These are phyloP conservation scores for Acrocera orbiculus DNA, from an alignment of 2,888 invertebrate species.

Conservation along the genomic window DNA sequence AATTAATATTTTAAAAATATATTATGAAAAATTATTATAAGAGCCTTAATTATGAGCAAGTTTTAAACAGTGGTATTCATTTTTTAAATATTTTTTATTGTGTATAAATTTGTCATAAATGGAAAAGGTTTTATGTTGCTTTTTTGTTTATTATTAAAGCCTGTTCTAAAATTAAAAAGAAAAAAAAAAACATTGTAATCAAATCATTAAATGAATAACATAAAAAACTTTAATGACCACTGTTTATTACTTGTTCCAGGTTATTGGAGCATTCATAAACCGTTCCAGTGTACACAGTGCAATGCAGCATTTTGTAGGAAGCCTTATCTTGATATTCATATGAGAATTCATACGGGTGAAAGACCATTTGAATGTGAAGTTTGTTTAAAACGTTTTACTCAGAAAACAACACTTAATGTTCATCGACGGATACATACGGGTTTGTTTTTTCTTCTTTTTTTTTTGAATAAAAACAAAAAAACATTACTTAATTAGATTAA, in stretches of 20 bases:
- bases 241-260: slow-evolving; percentile 19
- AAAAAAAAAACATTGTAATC: not conserved
- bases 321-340: slow-evolving; percentile 37
- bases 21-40: too few species aligned
- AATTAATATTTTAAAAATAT: too few species aligned
- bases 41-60: too few species aligned
- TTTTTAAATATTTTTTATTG: not conserved
- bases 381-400: slow-evolving; percentile 54
- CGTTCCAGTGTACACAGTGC: slow-evolving; percentile 40
- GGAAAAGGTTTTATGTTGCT: not conserved
- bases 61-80: slow-evolving; percentile 12
- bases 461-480: not conserved
- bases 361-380: slow-evolving; percentile 19
- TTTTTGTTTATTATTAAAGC: slow-evolving; percentile 10
- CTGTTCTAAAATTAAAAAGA: slow-evolving; percentile 2
- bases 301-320: slow-evolving; percentile 40
- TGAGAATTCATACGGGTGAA: slow-evolving; percentile 28
- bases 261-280: slow-evolving; percentile 29
- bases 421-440: slow-evolving; percentile 64
- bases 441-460: not conserved
- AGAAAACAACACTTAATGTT: slow-evolving; percentile 65
- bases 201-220: not conserved
- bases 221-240: slow-evolving; percentile 12
- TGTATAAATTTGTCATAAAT: not conserved
- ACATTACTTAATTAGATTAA: too few species aligned